Base-by-base conservation (phyloP, 2,888 invertebrate genomes). In the Caenorhabditis sp. region DNA sequence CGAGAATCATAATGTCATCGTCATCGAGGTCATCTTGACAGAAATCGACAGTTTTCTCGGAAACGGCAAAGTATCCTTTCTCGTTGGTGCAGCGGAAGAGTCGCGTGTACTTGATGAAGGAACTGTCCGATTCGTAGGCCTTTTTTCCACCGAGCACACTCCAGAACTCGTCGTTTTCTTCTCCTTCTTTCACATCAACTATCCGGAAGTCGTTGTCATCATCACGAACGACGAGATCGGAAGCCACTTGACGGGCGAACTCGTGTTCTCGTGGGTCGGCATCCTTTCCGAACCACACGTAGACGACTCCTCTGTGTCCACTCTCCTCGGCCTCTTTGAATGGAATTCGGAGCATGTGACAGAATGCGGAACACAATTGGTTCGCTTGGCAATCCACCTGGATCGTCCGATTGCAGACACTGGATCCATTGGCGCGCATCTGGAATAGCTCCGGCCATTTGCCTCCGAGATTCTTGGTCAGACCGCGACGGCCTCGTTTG, bases 21-120 rank as follows among this genome's bases (percentile, higher is more conserved):
- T 99, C 98, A 0, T 98, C 98, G 88, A 99, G 94, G 93, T 99
- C 99, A 92, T 99, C 99, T 95, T 97, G 97, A 92, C 97, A 97
- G 93, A 97, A 97, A 93, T 97, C 97, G 0, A 96, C 95, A 93
- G 98, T 99, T 92, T 99, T 99, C 93, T 99, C 99, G 0, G 98
- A 98, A 50, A 99, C 97, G 0, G 96, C 96, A 93, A 99, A 99
- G 93, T 98, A 99, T 5, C 99, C 99, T 92, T 98, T 98, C 92
- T 99, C 99, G 92, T 99, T 99, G 56, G 98, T 99, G 93, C 99
- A 99, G 69, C 99, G 94, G 93, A 99, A 99, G 47, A 99, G 94
- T 61, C 99, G 94, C 1, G 97, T 96, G 93, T 95, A 96, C 91
- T 96, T 94, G 95, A 99, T 97, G 92, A 95, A 99, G 51, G 95